These are phyloP conservation scores for Ptilodon capucinus DNA, from an alignment of 2,888 invertebrate species.

Conservation along the genomic window DNA sequence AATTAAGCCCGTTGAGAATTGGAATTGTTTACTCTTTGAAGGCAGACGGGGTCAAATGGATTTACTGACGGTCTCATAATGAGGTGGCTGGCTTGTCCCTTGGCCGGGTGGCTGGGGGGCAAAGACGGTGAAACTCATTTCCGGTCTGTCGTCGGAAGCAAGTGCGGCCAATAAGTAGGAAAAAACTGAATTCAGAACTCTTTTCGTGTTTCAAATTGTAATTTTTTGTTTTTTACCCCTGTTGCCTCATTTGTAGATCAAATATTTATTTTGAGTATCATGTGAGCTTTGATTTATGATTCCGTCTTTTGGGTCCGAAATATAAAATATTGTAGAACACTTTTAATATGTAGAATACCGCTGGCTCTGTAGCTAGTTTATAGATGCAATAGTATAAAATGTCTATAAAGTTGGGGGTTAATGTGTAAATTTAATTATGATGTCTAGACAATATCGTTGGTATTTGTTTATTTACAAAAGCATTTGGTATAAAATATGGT, in stretches of 20 bases:
- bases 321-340: no score
- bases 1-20: conserved; percentile 10
- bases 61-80: conserved; percentile 63
- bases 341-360: no score
- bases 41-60: conserved; percentile 49
- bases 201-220: conserved; percentile 58
- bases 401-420: no score
- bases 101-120: conserved; percentile 28
- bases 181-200: conserved; percentile 67
- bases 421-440: no score
- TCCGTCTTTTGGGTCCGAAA: no score
- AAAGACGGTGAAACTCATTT: conserved; percentile 72
- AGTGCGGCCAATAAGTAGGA: conserved; percentile 66
- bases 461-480: no score
- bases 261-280: no score
- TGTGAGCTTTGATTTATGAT: no score
- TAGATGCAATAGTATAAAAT: no score
- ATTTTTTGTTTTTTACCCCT: conserved; percentile 33
- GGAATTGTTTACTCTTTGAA: conserved; percentile 31
- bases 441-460: no score
- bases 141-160: conserved; percentile 69
- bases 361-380: no score
- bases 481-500: no score
- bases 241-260: conserved; percentile 6
- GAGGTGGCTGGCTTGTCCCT: conserved; percentile 61